phyloP scores from a whole-genome alignment of 1,140 invertebrate genomes.

The Pteromalus puparum region DNA sequence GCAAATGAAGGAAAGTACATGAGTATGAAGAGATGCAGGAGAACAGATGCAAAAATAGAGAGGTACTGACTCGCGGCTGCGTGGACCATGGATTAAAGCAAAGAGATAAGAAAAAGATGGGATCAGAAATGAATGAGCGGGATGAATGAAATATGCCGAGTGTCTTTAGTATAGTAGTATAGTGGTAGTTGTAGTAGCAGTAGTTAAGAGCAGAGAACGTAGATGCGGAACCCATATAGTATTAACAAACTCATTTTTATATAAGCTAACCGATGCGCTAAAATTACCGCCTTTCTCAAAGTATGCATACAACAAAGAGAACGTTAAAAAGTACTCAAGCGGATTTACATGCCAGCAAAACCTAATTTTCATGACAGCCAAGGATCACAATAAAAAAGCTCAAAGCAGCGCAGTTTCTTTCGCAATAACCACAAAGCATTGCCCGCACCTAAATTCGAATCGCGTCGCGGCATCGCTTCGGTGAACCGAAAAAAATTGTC shows the following conservation, averaged over 20 bases:
- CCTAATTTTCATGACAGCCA: too few relatives aligned
- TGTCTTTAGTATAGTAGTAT: too few relatives aligned
- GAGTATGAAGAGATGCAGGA: not conserved
- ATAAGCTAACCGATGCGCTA: too few relatives aligned
- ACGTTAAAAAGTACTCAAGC: too few relatives aligned
- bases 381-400: too few relatives aligned
- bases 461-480: not conserved
- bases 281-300: too few relatives aligned
- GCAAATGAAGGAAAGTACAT: not conserved
- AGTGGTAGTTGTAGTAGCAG: too few relatives aligned
- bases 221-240: too few relatives aligned
- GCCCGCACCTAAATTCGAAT: not conserved
- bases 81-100: not conserved
- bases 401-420: not conserved
- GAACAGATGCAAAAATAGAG: not conserved
- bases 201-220: too few relatives aligned
- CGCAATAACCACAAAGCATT: not conserved
- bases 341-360: too few relatives aligned
- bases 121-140: slow-evolving; percentile 7
- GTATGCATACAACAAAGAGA: too few relatives aligned
- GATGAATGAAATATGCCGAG: slow-evolving; percentile 5
- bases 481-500: not conserved
- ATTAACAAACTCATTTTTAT: too few relatives aligned
- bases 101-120: not conserved
- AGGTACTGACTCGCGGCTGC: not conserved